phyloP scores from a whole-genome alignment of 2,888 invertebrate species.

The Stenolophus ochropezus region DNA sequence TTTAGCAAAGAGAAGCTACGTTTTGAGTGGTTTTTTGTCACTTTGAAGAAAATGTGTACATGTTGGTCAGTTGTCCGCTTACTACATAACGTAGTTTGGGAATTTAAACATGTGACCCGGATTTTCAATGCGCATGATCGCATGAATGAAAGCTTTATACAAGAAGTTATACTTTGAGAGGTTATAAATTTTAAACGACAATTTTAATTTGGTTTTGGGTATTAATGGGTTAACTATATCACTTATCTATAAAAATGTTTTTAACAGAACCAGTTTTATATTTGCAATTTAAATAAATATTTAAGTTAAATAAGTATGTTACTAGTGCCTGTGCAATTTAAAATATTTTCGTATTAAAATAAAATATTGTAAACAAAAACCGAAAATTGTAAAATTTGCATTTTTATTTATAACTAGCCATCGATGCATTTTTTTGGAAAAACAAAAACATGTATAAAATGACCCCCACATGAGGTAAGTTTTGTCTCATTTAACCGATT shows the following conservation, averaged over 20 bases:
- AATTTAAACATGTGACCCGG: conserved; percentile 15
- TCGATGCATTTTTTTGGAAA: too few species aligned
- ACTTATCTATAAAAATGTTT: not conserved
- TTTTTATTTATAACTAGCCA: too few species aligned
- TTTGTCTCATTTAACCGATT: too few species aligned
- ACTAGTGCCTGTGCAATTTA: too few species aligned
- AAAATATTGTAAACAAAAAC: too few species aligned
- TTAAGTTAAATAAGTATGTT: too few species aligned
- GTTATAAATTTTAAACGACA: not conserved
- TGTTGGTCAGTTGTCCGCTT: conserved; percentile 5
- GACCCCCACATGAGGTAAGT: too few species aligned
- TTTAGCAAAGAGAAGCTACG: not conserved
- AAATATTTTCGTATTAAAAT: too few species aligned
- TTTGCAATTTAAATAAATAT: too few species aligned
- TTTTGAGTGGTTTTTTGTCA: not conserved
- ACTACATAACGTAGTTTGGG: conserved; percentile 13
- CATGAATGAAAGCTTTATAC: conserved; percentile 3
- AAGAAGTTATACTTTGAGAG: not conserved
- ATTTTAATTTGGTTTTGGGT: not conserved
- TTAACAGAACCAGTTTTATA: too few species aligned
- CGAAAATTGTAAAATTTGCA: too few species aligned
- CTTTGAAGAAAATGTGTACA: conserved; percentile 8
- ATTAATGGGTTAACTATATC: not conserved
- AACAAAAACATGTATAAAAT: too few species aligned
- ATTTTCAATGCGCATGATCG: not conserved